Base-by-base conservation (phyloP, 2,888 invertebrate genomes). In the Phyllotreta striolata region DNA sequence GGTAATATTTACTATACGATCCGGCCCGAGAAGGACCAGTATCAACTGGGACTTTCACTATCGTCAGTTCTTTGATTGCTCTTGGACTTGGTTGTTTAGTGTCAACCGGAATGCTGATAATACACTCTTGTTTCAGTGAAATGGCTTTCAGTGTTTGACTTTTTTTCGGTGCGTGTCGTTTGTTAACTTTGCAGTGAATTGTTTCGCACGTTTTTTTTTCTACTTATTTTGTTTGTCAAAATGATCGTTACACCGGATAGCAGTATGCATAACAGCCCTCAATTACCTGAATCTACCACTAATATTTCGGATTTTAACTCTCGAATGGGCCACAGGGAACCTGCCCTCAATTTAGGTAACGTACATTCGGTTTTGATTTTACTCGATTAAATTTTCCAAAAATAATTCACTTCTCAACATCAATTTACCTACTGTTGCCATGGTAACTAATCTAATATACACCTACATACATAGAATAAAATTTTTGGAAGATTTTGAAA, bases 291-390 rank as follows among this genome's bases (percentile, higher is more conserved):
- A 69, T 81, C 86, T 63, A 83, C 84, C 38, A 80, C 75, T 39
- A 70, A 65, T 47, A 67, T 70, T 14, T 54, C 72, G 61, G 75
- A 76, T 67, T 64, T 72, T 65, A 78, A 80, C 81, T 6, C 79
- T 81, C 6, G 81, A 79, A 1, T 81, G 79, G 38, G 79, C 77
- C 70, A 80, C 64, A 76, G 88, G 65, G 90, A 90, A 78, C 90
- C 90, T 39, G 89, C 88, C 73, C 84, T 91, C 64, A 88, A 90
- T 81, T 88, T 91, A 87, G 90, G 90, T 90, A 85, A 6, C 39
- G 10, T 37, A 56, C 10, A 12, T 41, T 40, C 24, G 35, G 14
- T 43, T 40, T 10, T 56, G 34, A 14, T 13, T n/a, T n/a, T 41
- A 58, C 13, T 8, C 47, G n/a, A 7, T 8, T 24, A 24, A 24